Evolutionary conservation across 2,888 invertebrate genomes (phyloP).

Genomic region (Cephus spinipes): DNA sequence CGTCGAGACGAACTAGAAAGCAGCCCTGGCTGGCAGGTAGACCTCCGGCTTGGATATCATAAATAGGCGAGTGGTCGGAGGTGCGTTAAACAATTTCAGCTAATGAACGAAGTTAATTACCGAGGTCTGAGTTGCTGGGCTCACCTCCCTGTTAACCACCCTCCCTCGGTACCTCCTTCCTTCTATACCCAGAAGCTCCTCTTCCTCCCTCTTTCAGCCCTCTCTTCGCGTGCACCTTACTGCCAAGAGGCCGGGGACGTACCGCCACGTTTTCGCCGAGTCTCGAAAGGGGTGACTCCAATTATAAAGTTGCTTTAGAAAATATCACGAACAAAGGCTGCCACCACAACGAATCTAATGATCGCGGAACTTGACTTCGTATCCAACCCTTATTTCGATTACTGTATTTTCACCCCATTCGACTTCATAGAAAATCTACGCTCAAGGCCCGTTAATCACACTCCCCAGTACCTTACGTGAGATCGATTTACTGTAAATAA

Average conservation of each 20-base stretch:
- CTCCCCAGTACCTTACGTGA: neutral
- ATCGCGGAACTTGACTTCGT: neutral
- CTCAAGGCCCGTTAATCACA: neutral
- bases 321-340: neutral
- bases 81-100: conserved; percentile 47
- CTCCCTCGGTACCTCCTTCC: conserved; percentile 22
- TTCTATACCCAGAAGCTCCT: conserved; percentile 14
- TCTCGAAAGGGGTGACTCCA: neutral
- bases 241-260: neutral
- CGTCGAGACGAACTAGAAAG: neutral
- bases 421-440: neutral
- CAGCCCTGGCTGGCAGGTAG: neutral
- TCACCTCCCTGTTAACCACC: conserved; percentile 12
- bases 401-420: neutral
- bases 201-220: neutral
- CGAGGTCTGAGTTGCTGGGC: conserved; percentile 33
- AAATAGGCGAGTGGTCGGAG: conserved; percentile 41
- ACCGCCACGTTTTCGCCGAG: neutral
- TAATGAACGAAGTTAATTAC: conserved; percentile 48
- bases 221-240: neutral
- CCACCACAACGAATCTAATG: neutral
- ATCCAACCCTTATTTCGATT: neutral
- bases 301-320: neutral
- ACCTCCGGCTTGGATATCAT: conserved; percentile 31
- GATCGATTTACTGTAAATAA: neutral